A percentile compares a stretch with the other conserved stretches of the same genome.
phyloP scores from a whole-genome alignment of 2,113 vertebrate species.

The Myocastor coypus region DNA sequence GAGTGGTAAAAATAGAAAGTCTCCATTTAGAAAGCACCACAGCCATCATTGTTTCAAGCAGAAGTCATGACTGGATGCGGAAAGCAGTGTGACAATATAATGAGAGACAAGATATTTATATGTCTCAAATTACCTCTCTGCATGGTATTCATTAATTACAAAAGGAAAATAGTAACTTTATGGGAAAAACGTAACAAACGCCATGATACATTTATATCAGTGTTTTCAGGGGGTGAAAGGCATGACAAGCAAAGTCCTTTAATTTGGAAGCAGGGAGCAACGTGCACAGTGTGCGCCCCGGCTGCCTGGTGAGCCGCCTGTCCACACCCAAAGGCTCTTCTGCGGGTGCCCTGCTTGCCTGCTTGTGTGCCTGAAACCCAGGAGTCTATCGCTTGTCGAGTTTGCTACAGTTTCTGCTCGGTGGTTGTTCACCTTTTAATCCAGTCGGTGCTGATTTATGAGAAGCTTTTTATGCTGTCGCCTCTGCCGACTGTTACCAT shows the following conservation, averaged over 20 bases:
- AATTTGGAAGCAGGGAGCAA: background rate
- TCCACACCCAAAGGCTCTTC: background rate
- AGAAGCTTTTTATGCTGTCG: background rate
- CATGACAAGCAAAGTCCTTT: background rate
- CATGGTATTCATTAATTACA: background rate
- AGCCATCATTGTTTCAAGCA: background rate
- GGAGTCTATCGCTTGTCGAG: background rate
- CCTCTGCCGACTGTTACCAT: background rate
- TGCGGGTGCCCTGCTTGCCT: background rate
- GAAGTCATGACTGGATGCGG: background rate
- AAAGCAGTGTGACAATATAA: background rate
- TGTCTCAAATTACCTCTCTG: background rate
- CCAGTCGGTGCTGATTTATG: background rate
- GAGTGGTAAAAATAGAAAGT: slow-evolving; percentile 26
- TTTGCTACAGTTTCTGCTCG: too few relatives aligned
- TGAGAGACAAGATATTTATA: background rate
- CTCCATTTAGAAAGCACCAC: background rate
- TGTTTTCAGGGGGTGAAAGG: too few relatives aligned
- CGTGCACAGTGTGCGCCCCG: fast-evolving
- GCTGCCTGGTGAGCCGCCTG: background rate
- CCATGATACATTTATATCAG: background rate
- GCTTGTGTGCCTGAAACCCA: background rate
- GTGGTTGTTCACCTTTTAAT: background rate
- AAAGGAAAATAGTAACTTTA: background rate
- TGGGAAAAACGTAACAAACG: background rate